Conservation (phyloP, 1,140 invertebrate species). For the Ladona fulva region DNA sequence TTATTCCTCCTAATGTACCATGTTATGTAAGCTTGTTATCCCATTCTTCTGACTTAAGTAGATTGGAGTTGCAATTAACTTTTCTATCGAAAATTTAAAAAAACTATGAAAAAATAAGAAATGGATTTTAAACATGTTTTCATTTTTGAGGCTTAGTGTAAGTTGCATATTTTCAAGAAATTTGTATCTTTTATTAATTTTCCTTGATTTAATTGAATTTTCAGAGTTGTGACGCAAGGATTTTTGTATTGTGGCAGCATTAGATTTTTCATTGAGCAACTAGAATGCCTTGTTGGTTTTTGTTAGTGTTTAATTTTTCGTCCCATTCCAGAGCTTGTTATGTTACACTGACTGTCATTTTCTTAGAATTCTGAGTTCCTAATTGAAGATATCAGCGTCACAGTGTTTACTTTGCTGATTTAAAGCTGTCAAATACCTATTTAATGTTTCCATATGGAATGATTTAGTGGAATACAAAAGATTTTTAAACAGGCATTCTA, state of each 20-base stretch:
- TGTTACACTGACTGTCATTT: neutral
- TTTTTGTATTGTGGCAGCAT: neutral
- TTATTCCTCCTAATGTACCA: neutral
- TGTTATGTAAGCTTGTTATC: conserved; percentile 3
- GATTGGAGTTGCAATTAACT: conserved; percentile 6
- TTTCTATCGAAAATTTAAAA: neutral
- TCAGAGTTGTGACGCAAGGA: neutral
- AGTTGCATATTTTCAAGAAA: neutral
- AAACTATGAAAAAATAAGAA: neutral
- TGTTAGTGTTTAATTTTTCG: neutral
- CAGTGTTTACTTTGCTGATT: conserved; percentile 12
- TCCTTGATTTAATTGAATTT: neutral
- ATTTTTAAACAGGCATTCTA: conserved; percentile 5
- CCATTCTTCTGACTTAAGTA: neutral
- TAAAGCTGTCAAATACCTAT: conserved; percentile 5
- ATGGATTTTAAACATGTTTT: neutral
- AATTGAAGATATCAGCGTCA: conserved; percentile 4
- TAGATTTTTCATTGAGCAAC: neutral
- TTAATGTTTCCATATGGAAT: neutral
- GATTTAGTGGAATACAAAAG: neutral
- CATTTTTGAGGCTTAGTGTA: neutral
- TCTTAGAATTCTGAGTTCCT: neutral
- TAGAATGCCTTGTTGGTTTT: neutral
- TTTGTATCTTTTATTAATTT: neutral
- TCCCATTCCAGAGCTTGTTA: conserved; percentile 6